Evolutionary conservation across 2,797 vertebrate genomes (phyloP).

Genomic region (Cirrhinus mrigala): DNA sequence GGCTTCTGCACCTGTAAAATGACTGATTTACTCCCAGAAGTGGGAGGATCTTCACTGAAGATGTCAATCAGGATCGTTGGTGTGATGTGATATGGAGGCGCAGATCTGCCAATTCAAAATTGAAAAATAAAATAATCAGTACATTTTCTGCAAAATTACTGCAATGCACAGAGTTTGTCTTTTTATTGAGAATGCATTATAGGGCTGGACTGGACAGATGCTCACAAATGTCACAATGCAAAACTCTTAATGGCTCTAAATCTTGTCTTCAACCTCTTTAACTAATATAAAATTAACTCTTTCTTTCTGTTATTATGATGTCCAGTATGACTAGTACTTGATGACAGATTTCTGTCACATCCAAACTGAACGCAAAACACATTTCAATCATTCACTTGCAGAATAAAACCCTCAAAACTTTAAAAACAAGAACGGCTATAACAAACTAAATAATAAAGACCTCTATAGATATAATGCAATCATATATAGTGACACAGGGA

Average conservation of each 20-base stretch:
- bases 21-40: not conserved
- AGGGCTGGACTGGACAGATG: not conserved
- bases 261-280: not conserved
- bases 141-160: not conserved
- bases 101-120: not conserved
- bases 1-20: not conserved
- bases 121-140: not conserved
- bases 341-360: not conserved
- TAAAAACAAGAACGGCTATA: not conserved
- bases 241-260: not conserved
- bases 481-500: not conserved
- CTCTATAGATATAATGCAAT: not conserved
- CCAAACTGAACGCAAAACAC: not conserved
- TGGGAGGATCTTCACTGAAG: not conserved
- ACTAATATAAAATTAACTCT: too few species aligned
- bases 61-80: not conserved
- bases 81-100: not conserved
- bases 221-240: not conserved
- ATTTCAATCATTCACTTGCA: not conserved
- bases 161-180: not conserved
- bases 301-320: not conserved
- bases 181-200: not conserved
- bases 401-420: not conserved
- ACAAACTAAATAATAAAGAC: not conserved
- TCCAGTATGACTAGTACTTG: not conserved